A percentile compares a stretch with the other conserved stretches of the same genome.
Conservation (phyloP, 1,140 invertebrate species). For the Battus philenor region DNA sequence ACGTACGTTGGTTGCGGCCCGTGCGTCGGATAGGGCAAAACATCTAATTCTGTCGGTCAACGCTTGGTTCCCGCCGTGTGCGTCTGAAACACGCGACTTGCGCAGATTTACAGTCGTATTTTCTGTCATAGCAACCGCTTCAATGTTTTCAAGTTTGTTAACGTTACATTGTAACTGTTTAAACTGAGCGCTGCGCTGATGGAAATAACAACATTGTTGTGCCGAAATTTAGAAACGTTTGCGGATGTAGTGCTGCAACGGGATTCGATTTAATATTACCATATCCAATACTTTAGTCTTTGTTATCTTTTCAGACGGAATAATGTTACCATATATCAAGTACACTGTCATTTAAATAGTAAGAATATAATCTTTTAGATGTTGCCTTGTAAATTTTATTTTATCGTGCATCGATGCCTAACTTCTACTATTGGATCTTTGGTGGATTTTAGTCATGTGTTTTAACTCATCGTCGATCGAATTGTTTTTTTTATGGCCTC, state of each 20-base stretch:
- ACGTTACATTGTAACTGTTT: constrained; percentile 15
- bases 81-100: constrained; percentile 26
- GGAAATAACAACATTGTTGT: constrained; percentile 13
- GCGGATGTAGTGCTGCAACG: neutral
- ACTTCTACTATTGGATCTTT: too few species aligned
- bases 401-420: too few species aligned
- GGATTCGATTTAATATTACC: constrained; percentile 11
- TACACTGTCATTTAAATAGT: too few species aligned
- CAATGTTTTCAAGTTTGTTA: constrained; percentile 20
- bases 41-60: constrained; percentile 52
- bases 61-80: constrained; percentile 36
- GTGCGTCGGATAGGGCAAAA: constrained; percentile 39
- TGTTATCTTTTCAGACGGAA: too few species aligned
- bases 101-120: constrained; percentile 32
- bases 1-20: constrained; percentile 26
- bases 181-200: constrained; percentile 10
- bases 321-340: too few species aligned
- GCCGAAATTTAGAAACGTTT: constrained; percentile 8
- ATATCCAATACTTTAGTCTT: too few species aligned
- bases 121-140: constrained; percentile 50
- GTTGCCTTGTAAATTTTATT: too few species aligned
- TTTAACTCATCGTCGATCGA: too few species aligned
- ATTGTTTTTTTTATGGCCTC: too few species aligned
- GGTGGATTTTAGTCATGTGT: too few species aligned
- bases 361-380: too few species aligned